Evolutionary conservation across 92 coral and sea anemone genomes (phyloP), one percentile per base, ranked within the genome.

Genomic region (Blastomussa wellsi): DNA sequence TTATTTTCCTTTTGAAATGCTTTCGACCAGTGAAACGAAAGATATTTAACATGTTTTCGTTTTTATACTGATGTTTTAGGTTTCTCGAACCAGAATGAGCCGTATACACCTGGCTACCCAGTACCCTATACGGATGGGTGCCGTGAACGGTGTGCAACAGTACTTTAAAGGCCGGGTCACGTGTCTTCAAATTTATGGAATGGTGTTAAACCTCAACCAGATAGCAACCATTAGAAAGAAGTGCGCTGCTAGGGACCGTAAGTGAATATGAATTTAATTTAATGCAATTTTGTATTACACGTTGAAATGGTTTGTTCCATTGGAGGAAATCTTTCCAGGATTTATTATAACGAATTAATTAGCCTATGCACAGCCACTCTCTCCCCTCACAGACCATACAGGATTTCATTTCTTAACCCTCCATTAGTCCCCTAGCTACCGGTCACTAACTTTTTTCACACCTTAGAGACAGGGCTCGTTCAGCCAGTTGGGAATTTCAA

Each of bases 151-250:
- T 13, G 48, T 53, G 39, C 79, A 74, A 1, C 78, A 90, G 72
- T 70, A 72, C 33, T 93, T 93, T 79, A 76, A 39, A 75, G 97
- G 97, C 39, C 77, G 91, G 14, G 89, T 91, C 74, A 86, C 94
- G 49, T 93, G 97, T 53, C 85, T 93, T 24, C 97, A 93, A 84
- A 52, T 93, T 38, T 93, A 91, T 74, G 89, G 89, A 15, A 84
- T 82, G 79, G 92, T 88, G 1, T 76, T 93, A 68, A 80, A 69
- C 41, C 62, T 88, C 17, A 74, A 81, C 17, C 92, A 91, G 78
- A 64, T 93, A 4, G 60, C 59, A 4, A 59, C 89, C 24, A 70
- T 91, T 55, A 89, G 82, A 62, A 89, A 79, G 5, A 86, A 86
- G 77, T 94, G 97, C 57, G 86, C 89, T 7, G 90, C 90, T 5